A percentile compares a stretch with the other conserved stretches of the same genome.
Evolutionary conservation across 2,888 invertebrate genomes (phyloP).

Genomic region (Dorcus parallelipipedus): DNA sequence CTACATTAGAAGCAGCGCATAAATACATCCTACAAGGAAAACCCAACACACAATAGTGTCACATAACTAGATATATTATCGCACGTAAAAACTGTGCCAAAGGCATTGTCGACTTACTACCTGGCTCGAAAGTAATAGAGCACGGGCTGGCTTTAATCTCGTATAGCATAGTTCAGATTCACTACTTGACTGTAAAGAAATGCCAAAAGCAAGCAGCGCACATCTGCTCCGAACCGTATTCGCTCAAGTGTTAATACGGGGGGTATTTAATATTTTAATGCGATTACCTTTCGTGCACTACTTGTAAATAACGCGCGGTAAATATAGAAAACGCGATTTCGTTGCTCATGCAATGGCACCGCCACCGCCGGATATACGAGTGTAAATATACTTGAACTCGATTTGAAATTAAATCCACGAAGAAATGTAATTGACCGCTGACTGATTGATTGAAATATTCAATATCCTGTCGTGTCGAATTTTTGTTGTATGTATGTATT

Average conservation of each 20-base stretch:
- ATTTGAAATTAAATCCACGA: no score
- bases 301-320: not conserved
- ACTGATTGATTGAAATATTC: no score
- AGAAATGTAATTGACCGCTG: no score
- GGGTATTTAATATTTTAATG: conserved; percentile 16
- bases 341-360: no score
- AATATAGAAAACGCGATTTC: no score
- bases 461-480: no score
- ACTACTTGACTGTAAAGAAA: conserved; percentile 5
- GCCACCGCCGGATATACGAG: no score
- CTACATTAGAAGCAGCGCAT: not conserved
- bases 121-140: not conserved
- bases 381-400: no score
- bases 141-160: conserved; percentile 1
- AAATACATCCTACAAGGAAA: no score
- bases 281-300: conserved; percentile 4
- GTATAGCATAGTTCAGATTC: not conserved
- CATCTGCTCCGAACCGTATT: conserved; percentile 16
- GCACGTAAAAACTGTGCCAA: not conserved
- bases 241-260: conserved; percentile 18
- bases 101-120: not conserved
- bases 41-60: not conserved
- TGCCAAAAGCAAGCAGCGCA: not conserved
- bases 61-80: not conserved
- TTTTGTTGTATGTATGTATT: no score